Percentiles rank a stretch among this genome's conserved stretches.
Conservation (phyloP, 2,888 invertebrate species). For the Cosmia trapezina region DNA sequence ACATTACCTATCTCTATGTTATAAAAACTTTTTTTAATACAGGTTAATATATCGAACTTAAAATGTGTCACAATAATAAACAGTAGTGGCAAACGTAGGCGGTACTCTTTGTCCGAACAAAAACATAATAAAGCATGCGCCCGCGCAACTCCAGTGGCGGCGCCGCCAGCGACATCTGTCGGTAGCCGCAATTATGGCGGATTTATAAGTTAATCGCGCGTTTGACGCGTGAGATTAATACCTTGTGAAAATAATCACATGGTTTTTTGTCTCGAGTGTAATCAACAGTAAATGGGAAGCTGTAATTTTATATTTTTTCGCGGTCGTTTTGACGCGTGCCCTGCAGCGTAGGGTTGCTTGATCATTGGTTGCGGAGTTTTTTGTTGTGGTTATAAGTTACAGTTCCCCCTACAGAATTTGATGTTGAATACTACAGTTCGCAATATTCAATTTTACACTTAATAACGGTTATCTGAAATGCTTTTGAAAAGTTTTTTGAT, state of each 20-base stretch:
- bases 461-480: conserved; percentile 67
- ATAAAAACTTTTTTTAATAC: conserved; percentile 42
- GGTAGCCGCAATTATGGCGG: conserved; percentile 75
- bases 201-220: conserved; percentile 79
- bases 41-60: conserved; percentile 27
- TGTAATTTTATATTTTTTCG: conserved; percentile 76
- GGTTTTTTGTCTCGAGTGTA: conserved; percentile 73
- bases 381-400: conserved; percentile 88
- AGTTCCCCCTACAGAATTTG: conserved; percentile 60
- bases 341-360: conserved; percentile 74
- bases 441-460: conserved; percentile 66
- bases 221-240: conserved; percentile 76
- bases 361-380: conserved; percentile 77
- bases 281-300: conserved; percentile 74
- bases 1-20: conserved; percentile 31
- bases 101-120: conserved; percentile 74
- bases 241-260: conserved; percentile 78
- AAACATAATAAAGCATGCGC: conserved; percentile 75
- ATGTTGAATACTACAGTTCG: conserved; percentile 46
- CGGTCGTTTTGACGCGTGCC: conserved; percentile 74
- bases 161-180: conserved; percentile 82
- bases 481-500: conserved; percentile 62
- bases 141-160: conserved; percentile 76
- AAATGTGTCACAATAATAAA: conserved; percentile 62
- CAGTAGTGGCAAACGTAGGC: conserved; percentile 64